Evolutionary conservation across 2,888 invertebrate genomes (phyloP).

Genomic region (Patella pellucida): DNA sequence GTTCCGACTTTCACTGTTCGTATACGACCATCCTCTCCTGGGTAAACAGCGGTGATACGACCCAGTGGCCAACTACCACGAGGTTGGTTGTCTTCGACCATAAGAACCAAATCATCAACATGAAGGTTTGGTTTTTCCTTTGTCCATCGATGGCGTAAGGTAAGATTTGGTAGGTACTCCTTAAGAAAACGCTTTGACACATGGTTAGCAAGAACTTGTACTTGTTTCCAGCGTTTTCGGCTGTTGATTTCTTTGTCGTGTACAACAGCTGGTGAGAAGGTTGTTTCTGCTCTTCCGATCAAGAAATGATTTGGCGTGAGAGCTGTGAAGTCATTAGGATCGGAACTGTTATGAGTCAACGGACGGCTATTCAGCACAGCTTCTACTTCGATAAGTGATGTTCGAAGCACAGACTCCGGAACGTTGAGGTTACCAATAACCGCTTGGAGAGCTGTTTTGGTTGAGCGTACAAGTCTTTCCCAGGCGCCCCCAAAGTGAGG

Average conservation of each 20-base stretch:
- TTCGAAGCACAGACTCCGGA: slow-evolving; percentile 7
- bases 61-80: not conserved
- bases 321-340: slow-evolving; percentile 20
- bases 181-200: not conserved
- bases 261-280: slow-evolving; percentile 10
- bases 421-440: not conserved
- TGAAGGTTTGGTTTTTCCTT: not conserved
- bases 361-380: slow-evolving; percentile 26
- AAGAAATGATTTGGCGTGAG: slow-evolving; percentile 28
- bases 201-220: not conserved
- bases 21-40: not conserved
- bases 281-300: slow-evolving; percentile 6
- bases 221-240: slow-evolving; percentile 17
- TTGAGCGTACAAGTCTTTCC: slow-evolving; percentile 63
- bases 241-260: slow-evolving; percentile 12
- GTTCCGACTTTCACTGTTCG: not conserved
- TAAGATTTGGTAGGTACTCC: not conserved
- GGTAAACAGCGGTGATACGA: not conserved
- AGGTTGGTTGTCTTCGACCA: not conserved
- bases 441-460: slow-evolving; percentile 45
- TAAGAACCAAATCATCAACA: not conserved
- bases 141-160: not conserved
- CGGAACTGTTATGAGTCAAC: slow-evolving; percentile 21
- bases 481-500: slow-evolving; percentile 66
- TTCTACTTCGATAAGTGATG: slow-evolving; percentile 23